phyloP scores from a whole-genome alignment of 2,113 vertebrate species.

The Tetrax tetrax region DNA sequence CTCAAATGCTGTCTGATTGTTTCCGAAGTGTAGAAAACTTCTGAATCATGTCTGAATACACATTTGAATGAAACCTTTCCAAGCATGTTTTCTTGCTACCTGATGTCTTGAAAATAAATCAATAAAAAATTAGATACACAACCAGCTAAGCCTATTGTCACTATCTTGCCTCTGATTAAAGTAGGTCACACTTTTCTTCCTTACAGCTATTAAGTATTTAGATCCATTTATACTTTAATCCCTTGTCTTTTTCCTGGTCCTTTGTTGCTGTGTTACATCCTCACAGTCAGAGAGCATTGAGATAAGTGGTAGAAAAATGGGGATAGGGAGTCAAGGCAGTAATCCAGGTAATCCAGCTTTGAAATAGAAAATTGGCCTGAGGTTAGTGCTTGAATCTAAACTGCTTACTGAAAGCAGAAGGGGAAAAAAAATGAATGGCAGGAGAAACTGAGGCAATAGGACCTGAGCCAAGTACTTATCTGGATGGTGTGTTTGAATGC shows the following conservation, averaged over 20 bases:
- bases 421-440: neutral
- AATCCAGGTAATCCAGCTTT: conserved; percentile 57
- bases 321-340: conserved; percentile 22
- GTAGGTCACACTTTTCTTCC: conserved; percentile 10
- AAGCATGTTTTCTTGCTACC: neutral
- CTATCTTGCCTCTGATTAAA: conserved; percentile 24
- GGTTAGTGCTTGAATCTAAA: conserved; percentile 28
- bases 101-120: neutral
- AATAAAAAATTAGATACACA: neutral
- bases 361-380: conserved; percentile 38
- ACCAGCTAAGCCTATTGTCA: neutral
- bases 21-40: neutral
- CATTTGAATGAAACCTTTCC: neutral
- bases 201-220: conserved; percentile 43
- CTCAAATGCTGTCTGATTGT: neutral
- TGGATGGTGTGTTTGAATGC: neutral
- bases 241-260: conserved; percentile 1
- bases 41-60: neutral
- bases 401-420: neutral
- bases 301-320: conserved; percentile 46
- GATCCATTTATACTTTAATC: conserved; percentile 51
- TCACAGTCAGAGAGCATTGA: conserved; percentile 32
- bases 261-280: conserved; percentile 43
- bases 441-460: conserved; percentile 18
- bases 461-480: neutral